phyloP scores from a whole-genome alignment of 2,888 invertebrate genomes.

The Norana najaformis region DNA sequence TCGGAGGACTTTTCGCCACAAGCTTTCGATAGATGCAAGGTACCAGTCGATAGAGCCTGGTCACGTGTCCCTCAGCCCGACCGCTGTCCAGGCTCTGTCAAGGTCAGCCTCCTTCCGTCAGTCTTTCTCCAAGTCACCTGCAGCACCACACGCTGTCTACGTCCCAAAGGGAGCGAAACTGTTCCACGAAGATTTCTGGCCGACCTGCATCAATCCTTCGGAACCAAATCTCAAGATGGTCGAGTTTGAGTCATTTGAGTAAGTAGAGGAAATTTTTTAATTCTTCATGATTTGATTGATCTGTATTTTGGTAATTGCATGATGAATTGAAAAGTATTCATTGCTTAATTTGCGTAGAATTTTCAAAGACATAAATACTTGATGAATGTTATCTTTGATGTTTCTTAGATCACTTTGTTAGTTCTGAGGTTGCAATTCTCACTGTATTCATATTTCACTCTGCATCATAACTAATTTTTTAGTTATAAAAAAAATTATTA shows the following conservation, averaged over 20 bases:
- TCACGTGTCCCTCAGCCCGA: slow-evolving; percentile 43
- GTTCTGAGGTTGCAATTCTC: neutral
- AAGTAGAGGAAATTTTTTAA: slow-evolving; percentile 29
- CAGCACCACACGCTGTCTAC: neutral
- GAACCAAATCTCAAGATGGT: slow-evolving; percentile 40
- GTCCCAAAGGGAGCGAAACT: slow-evolving; percentile 35
- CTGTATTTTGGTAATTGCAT: neutral
- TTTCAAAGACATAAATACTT: neutral
- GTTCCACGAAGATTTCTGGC: slow-evolving; percentile 45
- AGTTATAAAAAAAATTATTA: no score
- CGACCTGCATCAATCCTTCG: slow-evolving; percentile 38
- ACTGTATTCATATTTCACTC: neutral
- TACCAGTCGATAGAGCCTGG: slow-evolving; percentile 40
- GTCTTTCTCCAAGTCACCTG: slow-evolving; percentile 32
- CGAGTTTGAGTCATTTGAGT: slow-evolving; percentile 45
- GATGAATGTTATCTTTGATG: neutral
- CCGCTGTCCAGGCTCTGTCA: slow-evolving; percentile 40
- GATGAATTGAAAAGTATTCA: neutral
- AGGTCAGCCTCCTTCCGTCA: slow-evolving; percentile 40
- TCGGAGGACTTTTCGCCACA: slow-evolving; percentile 45
- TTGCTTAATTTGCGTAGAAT: neutral
- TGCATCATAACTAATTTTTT: neutral
- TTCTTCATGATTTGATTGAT: neutral
- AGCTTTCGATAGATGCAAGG: slow-evolving; percentile 41
- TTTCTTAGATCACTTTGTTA: neutral